Conservation (phyloP, 2,888 invertebrate genomes). For the Choristoneura rosaceana region DNA sequence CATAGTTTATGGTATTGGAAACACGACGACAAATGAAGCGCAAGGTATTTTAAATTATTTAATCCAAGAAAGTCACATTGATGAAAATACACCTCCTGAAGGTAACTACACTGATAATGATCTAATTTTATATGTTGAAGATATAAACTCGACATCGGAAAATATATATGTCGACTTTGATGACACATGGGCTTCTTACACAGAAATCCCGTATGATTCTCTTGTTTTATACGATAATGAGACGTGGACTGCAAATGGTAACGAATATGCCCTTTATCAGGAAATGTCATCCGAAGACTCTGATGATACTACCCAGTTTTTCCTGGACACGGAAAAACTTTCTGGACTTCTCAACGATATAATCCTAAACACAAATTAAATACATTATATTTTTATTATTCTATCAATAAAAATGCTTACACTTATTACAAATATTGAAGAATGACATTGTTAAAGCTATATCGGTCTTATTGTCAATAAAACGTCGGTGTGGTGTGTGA, state of each 20-base stretch:
- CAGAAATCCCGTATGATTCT: conserved; percentile 28
- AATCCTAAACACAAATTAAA: neutral
- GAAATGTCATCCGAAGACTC: neutral
- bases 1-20: neutral
- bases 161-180: conserved; percentile 12
- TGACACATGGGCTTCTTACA: conserved; percentile 7
- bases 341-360: neutral
- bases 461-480: conserved; percentile 1
- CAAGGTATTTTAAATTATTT: neutral
- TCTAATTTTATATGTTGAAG: too few relatives aligned
- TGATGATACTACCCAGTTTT: neutral
- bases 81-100: neutral
- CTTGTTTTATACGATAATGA: conserved; percentile 1
- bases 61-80: neutral
- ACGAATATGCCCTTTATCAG: conserved; percentile 5
- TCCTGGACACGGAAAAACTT: neutral
- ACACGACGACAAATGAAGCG: neutral
- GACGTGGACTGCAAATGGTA: neutral
- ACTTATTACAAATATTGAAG: neutral
- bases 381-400: neutral
- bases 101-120: neutral
- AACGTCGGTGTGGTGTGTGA: neutral
- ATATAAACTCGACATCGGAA: conserved; percentile 4
- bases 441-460: neutral
- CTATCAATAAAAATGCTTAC: too few relatives aligned